A percentile compares a stretch with the other conserved stretches of the same genome.
Evolutionary conservation across 2,113 vertebrate species (phyloP).

Genomic region (Anser brachyrhynchus): DNA sequence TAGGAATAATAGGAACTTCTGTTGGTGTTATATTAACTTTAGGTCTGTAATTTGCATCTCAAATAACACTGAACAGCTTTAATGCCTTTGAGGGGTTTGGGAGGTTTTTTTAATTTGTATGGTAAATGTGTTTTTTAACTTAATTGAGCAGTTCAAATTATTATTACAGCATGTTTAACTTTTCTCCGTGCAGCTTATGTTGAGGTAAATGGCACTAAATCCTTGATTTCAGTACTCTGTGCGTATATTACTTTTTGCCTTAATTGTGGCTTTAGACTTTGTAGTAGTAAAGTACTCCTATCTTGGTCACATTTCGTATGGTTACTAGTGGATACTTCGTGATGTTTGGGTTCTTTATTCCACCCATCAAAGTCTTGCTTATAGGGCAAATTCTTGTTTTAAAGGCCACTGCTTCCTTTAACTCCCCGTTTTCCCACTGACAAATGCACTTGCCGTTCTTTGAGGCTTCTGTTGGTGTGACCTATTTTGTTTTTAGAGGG

Average conservation of each 20-base stretch:
- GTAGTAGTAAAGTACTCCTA: not conserved
- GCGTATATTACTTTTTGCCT: not conserved
- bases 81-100: constrained; percentile 48
- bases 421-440: not conserved
- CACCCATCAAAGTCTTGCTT: not conserved
- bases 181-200: constrained; percentile 1
- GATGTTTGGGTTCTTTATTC: not conserved
- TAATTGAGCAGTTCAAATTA: constrained; percentile 26
- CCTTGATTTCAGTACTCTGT: constrained; percentile 24
- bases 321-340: not conserved
- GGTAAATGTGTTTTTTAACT: constrained; percentile 44
- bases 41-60: constrained; percentile 60
- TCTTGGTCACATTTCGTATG: not conserved
- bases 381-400: not conserved
- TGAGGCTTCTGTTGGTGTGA: not conserved
- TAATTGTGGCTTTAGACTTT: not conserved
- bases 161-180: constrained; percentile 7
- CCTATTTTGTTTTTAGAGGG: not conserved
- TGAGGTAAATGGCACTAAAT: not conserved
- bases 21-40: constrained; percentile 58
- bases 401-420: not conserved
- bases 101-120: constrained; percentile 53
- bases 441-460: not conserved
- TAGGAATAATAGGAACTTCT: constrained; percentile 58
- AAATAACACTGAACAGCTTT: constrained; percentile 32